These are phyloP conservation scores for Drosophila quadrilineata DNA, from an alignment of 1,140 invertebrate genomes.

Conservation along the genomic window DNA sequence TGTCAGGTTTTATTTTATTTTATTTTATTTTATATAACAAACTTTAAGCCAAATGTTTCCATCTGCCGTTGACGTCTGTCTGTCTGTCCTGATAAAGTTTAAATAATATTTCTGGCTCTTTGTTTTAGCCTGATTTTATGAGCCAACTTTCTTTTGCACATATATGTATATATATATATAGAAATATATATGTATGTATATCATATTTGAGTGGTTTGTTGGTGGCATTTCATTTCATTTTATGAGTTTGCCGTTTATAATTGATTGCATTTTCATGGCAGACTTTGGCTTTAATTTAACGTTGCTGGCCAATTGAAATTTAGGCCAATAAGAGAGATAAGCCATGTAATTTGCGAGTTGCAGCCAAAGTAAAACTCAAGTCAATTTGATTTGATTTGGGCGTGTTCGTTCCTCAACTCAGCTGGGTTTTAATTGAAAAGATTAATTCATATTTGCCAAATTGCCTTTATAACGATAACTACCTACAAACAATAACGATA, in stretches of 20 bases:
- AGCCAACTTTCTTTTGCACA: constrained; percentile 28
- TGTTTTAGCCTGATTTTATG: not conserved
- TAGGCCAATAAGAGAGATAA: constrained; percentile 67
- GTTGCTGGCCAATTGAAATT: constrained; percentile 67
- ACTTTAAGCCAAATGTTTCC: constrained; percentile 22
- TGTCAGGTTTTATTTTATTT: not conserved
- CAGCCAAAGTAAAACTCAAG: constrained; percentile 4
- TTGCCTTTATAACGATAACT: too few relatives aligned
- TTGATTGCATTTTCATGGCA: constrained; percentile 60
- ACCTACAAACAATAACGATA: too few relatives aligned
- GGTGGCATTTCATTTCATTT: constrained; percentile 4
- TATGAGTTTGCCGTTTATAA: constrained; percentile 26
- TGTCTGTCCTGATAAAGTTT: constrained; percentile 21
- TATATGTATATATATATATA: not conserved
- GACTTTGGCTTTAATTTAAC: constrained; percentile 65
- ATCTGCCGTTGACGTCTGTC: constrained; percentile 22
- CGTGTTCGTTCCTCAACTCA: constrained; percentile 38
- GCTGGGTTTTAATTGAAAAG: constrained; percentile 31
- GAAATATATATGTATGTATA: not conserved
- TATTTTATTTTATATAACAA: constrained; percentile 22
- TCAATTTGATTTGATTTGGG: constrained; percentile 17
- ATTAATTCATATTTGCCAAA: constrained; percentile 37
- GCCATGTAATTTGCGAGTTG: constrained; percentile 59
- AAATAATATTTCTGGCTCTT: not conserved
- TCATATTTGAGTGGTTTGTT: constrained; percentile 20